Base-by-base conservation (phyloP, 2,113 vertebrate genomes). In the Macquaria australasica region DNA sequence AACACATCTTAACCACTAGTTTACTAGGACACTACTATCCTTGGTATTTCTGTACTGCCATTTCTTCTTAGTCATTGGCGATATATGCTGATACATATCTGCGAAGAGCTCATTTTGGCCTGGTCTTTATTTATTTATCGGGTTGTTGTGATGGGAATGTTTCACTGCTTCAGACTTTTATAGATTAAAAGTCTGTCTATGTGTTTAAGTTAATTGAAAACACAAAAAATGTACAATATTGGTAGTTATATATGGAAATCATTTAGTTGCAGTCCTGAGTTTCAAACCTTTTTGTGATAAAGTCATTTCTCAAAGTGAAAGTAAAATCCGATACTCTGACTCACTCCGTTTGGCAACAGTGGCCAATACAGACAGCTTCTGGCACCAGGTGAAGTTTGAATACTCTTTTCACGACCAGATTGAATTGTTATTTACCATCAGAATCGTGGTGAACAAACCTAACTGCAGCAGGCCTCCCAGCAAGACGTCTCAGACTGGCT, bases 381-480 rank as follows among this genome's bases (percentile, higher is more conserved):
- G 37, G 48, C 9, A 2, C 55, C 56, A 56, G 56, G 25, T 71
- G 21, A 69, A 16, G 45, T 63, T 7, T 45, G 21, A n/a, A 16
- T 11, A 18, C 20, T 6, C 8, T 39, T 20, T n/a, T n/a, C n/a
- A n/a, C 6, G 37, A 5, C 37, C 37, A 50, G 6, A 41, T n/a
- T 6, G 55, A 1, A 15, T 0, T 9, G 15, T 73, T 43, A 53
- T 70, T 34, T 34, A 41, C 37, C 73, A 15, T 16, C 31, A 25
- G 8, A 72, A 6, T 73, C 20, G 43, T 4, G 9, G 16, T 67
- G 51, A 50, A 18, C 45, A n/a, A 55, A 71, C 25, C 14, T 3
- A 45, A 16, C 51, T 60, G 25, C n/a, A 31, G 55, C 68, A 79
- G 60, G 67, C 78, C 78, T 50, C 48, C 48, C 6, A 34, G 69